phyloP scores from a whole-genome alignment of 2,113 vertebrate genomes.

The Lophochroa leadbeateri region DNA sequence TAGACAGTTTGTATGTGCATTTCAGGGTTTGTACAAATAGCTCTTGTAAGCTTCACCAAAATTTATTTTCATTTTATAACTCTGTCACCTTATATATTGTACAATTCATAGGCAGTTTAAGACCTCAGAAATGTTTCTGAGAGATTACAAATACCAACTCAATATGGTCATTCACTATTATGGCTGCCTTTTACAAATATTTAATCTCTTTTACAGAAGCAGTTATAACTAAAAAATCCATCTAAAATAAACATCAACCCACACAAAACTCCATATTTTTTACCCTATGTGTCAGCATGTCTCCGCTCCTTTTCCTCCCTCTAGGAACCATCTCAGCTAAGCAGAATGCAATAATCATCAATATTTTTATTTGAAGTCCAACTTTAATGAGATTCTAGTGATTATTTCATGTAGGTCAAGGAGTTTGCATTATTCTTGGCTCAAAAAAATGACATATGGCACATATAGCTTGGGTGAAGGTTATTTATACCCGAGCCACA shows the following conservation, averaged over 20 bases:
- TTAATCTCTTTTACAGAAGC: neutral
- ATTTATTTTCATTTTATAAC: neutral
- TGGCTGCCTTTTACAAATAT: neutral
- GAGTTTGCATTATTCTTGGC: neutral
- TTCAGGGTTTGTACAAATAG: neutral
- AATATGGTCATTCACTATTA: neutral
- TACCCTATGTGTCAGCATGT: neutral
- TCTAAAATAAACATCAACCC: neutral
- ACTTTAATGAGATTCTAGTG: neutral
- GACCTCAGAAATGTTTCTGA: neutral
- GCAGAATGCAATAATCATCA: neutral
- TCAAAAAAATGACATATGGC: neutral
- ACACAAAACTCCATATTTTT: neutral
- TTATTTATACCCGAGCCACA: accelerated
- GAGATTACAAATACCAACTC: neutral
- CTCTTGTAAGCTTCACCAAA: neutral
- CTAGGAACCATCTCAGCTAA: neutral
- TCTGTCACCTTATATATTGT: neutral
- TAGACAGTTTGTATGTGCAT: neutral
- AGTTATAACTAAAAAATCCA: neutral
- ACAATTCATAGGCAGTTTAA: neutral
- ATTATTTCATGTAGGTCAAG: neutral
- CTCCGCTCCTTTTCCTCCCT: neutral
- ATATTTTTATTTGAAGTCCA: neutral
- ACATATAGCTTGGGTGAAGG: neutral